These are phyloP conservation scores for Cyphomyrus discorhynchus DNA, from an alignment of 2,113 vertebrate species.

Conservation along the genomic window DNA sequence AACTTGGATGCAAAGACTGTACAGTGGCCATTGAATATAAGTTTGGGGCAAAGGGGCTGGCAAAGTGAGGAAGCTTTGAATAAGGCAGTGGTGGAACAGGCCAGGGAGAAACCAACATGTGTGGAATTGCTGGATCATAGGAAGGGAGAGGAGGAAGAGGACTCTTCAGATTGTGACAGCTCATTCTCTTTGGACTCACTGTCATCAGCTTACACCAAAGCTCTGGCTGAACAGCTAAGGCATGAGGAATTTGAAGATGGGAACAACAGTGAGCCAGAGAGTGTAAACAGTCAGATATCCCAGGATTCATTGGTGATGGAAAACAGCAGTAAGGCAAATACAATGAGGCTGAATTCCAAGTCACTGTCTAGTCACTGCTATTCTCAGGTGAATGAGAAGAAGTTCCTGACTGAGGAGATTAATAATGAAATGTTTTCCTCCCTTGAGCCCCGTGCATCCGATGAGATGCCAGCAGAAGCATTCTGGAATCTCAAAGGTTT, in stretches of 20 bases:
- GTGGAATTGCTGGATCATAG: constrained; percentile 43
- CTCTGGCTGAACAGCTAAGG: constrained; percentile 55
- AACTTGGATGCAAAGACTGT: constrained; percentile 35
- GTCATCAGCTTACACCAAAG: constrained; percentile 65
- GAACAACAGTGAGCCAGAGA: constrained; percentile 69
- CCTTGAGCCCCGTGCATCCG: constrained; percentile 37
- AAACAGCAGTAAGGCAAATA: constrained; percentile 22
- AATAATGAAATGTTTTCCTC: constrained; percentile 32
- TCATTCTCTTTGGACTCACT: constrained; percentile 85
- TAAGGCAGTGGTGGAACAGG: constrained; percentile 45
- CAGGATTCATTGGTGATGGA: constrained; percentile 73
- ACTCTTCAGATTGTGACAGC: constrained; percentile 78
- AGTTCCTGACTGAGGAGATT: constrained; percentile 52
- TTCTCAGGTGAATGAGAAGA: constrained; percentile 32
- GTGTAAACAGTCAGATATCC: constrained; percentile 81
- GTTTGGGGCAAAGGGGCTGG: constrained; percentile 62
- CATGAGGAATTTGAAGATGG: constrained; percentile 52
- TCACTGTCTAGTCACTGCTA: constrained; percentile 22
- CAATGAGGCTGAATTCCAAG: constrained; percentile 9
- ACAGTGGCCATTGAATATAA: constrained; percentile 47
- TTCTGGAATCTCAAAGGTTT: constrained; percentile 61
- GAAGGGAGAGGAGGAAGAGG: constrained; percentile 47
- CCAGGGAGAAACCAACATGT: constrained; percentile 36
- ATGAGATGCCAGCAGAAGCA: constrained; percentile 67
- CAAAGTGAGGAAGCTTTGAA: constrained; percentile 67